Base-by-base conservation (phyloP, 2,797 vertebrate genomes). In the Neosalanx taihuensis region DNA sequence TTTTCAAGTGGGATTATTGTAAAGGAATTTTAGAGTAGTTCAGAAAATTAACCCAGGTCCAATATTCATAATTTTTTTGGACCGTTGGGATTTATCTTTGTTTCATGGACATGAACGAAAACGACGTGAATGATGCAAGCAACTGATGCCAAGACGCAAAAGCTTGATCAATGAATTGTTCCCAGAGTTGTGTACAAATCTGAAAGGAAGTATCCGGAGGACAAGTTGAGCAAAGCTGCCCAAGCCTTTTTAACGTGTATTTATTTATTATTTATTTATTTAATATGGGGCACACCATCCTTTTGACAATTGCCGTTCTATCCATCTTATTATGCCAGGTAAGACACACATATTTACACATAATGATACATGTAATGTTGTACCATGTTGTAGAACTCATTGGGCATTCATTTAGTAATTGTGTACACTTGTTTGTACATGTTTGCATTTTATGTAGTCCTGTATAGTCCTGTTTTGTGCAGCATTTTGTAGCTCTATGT, bases 311-410 rank as follows among this genome's bases (percentile, higher is more conserved):
- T 10, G 81, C 89, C 72, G 86, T 95, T 72, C 78, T 94, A 83
- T 93, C 91, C 69, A 84, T 92, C 81, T 83, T 97, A 77, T 89
- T 95, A 81, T 92, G 91, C 79, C 96, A 96, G 96, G 97, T 99
- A 92, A 93, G 91, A 23, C 18, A 10, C 7, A 64, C 23, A 12
- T 58, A 70, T 63, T 29, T 20, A 64, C 20, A 30, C 35, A 56
- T 67, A 17, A 53, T 53, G 15, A 17, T 18, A 53, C 3, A 53
- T 53, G 51, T 53, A 18, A 17, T 53, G 18, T 17, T 18, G 1
- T 17, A 53, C 18, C 51, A 53, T 7, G 18, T 17, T n/a, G 5
- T 53, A 53, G 13, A 53, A n/a, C 51, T 17, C 13, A 51, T 12
- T 51, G 37, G 37, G 37, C 37, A 41, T 41, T 41, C 10, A 41